Base-by-base conservation (phyloP, 2,888 invertebrate genomes). In the Napeogenes inachia region DNA sequence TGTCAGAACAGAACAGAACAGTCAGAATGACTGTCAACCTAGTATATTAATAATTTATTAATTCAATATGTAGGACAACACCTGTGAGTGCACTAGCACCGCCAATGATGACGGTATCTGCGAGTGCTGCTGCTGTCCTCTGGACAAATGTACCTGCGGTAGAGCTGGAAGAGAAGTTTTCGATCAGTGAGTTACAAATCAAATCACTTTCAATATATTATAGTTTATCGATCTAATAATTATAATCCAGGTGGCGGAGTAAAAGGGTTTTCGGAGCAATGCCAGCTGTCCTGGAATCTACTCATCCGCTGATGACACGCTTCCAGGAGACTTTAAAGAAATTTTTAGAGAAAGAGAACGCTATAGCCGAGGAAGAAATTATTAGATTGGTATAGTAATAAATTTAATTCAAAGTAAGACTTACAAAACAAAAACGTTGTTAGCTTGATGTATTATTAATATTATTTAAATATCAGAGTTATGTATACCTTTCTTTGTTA, bases 221-320 rank as follows among this genome's bases (percentile, higher is more conserved):
- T 42, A 42, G 3, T n/a, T 13, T 47, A 47, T 21, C 6, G 21
- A 3, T 21, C 21, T 21, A 50, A 50, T 50, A 50, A 10, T 4
- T 13, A 1, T 47, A 21, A 50, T 50, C 13, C 13, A 38, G 89
- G 76, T 88, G 87, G 89, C 87, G 87, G 45, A 74, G 64, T 32
- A 79, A 80, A 12, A 81, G 84, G 2, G 76, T 79, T 2, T 66
- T 83, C 10, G 84, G 83, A 13, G 80, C 81, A 13, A 77, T 89
- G 85, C 88, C 91, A 0, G 89, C 92, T 4, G 91, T 94, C 45
- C 82, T 96, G 66, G 93, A 94, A 64, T 92, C 95, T 0, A 91
- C 94, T 60, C 95, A 96, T 80, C 95, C 94, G 0, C 87, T 95
- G 56, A 92, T 96, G 92, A 91, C 92, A 71, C 92, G 92, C 71